phyloP scores from a whole-genome alignment of 2,797 vertebrate species.

The Cirrhinus molitorella region DNA sequence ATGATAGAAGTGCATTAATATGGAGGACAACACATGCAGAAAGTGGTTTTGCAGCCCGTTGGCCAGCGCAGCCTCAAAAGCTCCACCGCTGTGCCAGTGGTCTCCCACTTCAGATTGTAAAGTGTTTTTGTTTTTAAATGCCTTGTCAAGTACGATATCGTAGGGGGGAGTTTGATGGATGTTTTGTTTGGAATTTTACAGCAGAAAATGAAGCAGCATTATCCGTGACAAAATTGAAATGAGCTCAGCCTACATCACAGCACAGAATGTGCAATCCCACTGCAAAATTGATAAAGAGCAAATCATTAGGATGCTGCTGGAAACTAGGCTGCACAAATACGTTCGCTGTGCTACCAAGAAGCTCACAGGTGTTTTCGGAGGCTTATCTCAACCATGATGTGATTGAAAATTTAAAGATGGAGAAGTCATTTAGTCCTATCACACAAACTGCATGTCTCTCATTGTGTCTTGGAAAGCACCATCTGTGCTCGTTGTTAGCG shows the following conservation, averaged over 20 bases:
- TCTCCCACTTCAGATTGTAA: slow-evolving; percentile 56
- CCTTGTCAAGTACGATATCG: slow-evolving; percentile 77
- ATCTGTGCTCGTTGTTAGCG: neutral
- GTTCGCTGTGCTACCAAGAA: slow-evolving; percentile 68
- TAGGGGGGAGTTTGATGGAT: slow-evolving; percentile 70
- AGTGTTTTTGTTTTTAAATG: slow-evolving; percentile 75
- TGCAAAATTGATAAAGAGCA: slow-evolving; percentile 68
- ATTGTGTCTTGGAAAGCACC: slow-evolving; percentile 7
- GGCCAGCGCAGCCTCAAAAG: slow-evolving; percentile 43
- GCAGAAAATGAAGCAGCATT: slow-evolving; percentile 76
- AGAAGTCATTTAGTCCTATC: slow-evolving; percentile 16
- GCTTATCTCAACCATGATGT: slow-evolving; percentile 16
- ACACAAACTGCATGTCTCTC: neutral
- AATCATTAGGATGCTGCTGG: slow-evolving; percentile 60
- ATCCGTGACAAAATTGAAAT: slow-evolving; percentile 78
- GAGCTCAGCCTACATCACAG: slow-evolving; percentile 70
- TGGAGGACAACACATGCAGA: slow-evolving; percentile 62
- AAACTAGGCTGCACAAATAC: slow-evolving; percentile 63
- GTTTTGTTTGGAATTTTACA: slow-evolving; percentile 72
- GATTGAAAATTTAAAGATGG: slow-evolving; percentile 36
- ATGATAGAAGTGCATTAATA: slow-evolving; percentile 64
- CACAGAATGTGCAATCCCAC: slow-evolving; percentile 69
- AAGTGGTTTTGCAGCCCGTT: slow-evolving; percentile 51
- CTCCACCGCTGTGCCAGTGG: slow-evolving; percentile 47
- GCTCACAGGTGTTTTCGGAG: slow-evolving; percentile 23